phyloP scores from a whole-genome alignment of 2,797 vertebrate species.

The Rhabdophis nuchalis region DNA sequence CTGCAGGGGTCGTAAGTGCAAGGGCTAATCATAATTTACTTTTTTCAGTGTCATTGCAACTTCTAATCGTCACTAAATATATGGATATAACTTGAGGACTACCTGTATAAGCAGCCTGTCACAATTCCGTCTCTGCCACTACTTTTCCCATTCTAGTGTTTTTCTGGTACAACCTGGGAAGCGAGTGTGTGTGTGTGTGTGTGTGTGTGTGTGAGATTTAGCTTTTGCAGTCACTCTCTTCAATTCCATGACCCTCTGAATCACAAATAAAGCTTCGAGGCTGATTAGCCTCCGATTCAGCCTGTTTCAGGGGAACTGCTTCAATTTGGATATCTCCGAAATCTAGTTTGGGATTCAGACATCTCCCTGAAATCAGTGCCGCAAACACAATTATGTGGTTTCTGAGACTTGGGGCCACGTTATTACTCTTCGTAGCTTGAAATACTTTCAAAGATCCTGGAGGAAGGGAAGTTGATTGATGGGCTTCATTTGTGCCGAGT shows the following conservation, averaged over 20 bases:
- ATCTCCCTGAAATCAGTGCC: neutral
- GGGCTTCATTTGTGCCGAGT: neutral
- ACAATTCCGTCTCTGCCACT: neutral
- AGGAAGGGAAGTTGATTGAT: neutral
- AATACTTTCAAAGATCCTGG: neutral
- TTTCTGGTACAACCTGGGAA: neutral
- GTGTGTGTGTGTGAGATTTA: neutral
- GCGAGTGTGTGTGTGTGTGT: no score
- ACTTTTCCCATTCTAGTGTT: neutral
- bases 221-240: neutral
- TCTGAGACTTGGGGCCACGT: neutral
- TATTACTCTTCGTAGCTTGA: neutral
- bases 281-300: neutral
- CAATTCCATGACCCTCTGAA: neutral
- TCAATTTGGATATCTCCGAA: neutral
- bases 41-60: neutral
- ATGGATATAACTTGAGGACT: neutral
- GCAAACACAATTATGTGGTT: neutral
- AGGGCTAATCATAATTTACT: neutral
- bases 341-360: neutral
- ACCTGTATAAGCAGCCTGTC: neutral
- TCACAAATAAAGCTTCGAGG: neutral
- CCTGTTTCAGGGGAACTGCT: neutral
- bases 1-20: neutral
- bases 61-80: neutral